Evolutionary conservation across 2,113 vertebrate species (phyloP).

Genomic region (Xenus cinereus): DNA sequence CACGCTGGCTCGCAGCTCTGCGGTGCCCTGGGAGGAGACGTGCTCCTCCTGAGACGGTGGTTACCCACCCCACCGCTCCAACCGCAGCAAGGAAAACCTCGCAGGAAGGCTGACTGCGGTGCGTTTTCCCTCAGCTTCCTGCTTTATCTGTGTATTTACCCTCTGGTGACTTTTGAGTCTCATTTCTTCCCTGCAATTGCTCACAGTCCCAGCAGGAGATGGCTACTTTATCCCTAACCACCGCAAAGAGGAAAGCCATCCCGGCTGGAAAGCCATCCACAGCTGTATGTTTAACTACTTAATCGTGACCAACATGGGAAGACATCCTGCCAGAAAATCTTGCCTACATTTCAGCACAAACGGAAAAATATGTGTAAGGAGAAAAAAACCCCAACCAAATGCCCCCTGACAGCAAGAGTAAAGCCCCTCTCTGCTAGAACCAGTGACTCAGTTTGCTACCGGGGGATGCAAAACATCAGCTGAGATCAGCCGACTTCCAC

Average conservation of each 20-base stretch:
- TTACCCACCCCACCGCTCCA: neutral
- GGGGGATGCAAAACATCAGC: neutral
- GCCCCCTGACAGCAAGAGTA: neutral
- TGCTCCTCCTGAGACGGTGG: neutral
- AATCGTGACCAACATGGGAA: conserved; percentile 15
- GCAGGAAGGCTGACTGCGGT: neutral
- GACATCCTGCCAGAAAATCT: conserved; percentile 43
- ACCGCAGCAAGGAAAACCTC: neutral
- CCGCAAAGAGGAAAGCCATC: conserved; percentile 27
- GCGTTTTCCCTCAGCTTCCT: conserved; percentile 16
- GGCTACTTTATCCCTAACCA: conserved; percentile 12
- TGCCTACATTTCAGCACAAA: neutral
- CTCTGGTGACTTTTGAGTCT: conserved; percentile 24
- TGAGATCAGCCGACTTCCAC: neutral
- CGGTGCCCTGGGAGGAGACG: neutral
- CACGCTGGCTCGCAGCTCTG: neutral
- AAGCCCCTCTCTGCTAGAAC: neutral
- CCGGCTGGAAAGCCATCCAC: neutral
- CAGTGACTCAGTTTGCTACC: neutral
- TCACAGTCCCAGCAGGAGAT: neutral
- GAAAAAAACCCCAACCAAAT: neutral
- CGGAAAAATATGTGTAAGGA: neutral
- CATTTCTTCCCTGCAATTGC: conserved; percentile 42
- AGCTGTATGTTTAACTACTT: conserved; percentile 24
- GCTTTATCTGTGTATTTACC: conserved; percentile 12